A percentile compares a stretch with the other conserved stretches of the same genome.
Conservation (phyloP, 2,888 invertebrate genomes). For the Caenorhabditis panamensis region DNA sequence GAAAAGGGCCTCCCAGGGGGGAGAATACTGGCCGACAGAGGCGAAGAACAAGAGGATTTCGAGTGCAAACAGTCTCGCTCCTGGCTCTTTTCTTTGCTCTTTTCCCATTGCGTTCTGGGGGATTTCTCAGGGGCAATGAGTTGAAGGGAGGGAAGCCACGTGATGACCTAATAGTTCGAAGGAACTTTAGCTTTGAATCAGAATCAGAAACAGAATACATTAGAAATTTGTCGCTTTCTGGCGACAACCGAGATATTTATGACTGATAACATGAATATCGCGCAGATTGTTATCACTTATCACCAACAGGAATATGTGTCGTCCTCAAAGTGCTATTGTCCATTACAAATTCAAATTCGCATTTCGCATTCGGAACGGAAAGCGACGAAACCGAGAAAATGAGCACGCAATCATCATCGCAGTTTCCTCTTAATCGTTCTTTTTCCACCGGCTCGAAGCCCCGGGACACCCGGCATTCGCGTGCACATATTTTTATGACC, state of each 20-base stretch:
- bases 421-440: not conserved
- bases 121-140: not conserved
- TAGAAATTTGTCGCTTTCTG: slow-evolving; percentile 9
- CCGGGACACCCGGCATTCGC: too few relatives aligned
- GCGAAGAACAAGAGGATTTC: slow-evolving; percentile 50
- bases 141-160: slow-evolving; percentile 2
- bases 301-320: too few relatives aligned
- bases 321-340: too few relatives aligned
- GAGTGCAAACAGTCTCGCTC: slow-evolving; percentile 59
- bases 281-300: not conserved
- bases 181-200: not conserved
- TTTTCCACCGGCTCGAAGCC: slow-evolving; percentile 5
- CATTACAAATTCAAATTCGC: too few relatives aligned
- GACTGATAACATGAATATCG: not conserved
- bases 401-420: slow-evolving; percentile 1
- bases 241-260: slow-evolving; percentile 7
- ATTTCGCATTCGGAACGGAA: too few relatives aligned
- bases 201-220: not conserved
- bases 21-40: slow-evolving; percentile 25
- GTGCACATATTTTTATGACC: slow-evolving; percentile 38
- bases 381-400: not conserved
- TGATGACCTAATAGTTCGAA: too few relatives aligned
- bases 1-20: slow-evolving; percentile 3
- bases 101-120: slow-evolving; percentile 28
- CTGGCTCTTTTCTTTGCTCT: slow-evolving; percentile 40